These are phyloP conservation scores for Eristalis intricaria DNA, from an alignment of 2,888 invertebrate species.

Conservation along the genomic window DNA sequence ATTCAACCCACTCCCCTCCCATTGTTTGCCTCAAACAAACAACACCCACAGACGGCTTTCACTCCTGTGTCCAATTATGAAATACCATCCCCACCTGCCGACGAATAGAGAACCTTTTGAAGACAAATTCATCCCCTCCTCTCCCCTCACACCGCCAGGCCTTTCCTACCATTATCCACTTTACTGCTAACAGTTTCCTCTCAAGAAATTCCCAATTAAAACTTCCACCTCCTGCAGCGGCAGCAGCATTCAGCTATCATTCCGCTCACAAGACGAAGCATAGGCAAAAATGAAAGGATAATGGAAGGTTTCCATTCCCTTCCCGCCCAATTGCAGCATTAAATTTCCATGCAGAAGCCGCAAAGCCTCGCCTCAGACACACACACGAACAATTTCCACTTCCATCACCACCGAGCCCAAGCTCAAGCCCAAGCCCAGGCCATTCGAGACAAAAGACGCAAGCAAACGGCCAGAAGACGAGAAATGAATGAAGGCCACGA, in stretches of 20 bases:
- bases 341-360: slow-evolving; percentile 62
- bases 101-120: background rate
- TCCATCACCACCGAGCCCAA: background rate
- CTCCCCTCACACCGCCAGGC: background rate
- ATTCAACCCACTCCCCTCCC: too few relatives aligned
- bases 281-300: background rate
- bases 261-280: background rate
- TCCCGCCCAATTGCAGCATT: slow-evolving; percentile 52
- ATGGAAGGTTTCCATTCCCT: slow-evolving; percentile 9
- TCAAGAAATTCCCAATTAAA: slow-evolving; percentile 62
- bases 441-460: background rate
- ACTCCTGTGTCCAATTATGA: background rate
- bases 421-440: background rate
- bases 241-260: background rate
- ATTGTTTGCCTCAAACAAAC: background rate
- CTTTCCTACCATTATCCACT: slow-evolving; percentile 1
- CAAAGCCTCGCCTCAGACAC: slow-evolving; percentile 3
- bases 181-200: slow-evolving; percentile 31
- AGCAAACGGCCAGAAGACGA: slow-evolving; percentile 1
- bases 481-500: background rate
- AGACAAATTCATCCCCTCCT: background rate
- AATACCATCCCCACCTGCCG: background rate
- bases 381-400: too few relatives aligned
- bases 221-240: slow-evolving; percentile 32
- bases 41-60: background rate